phyloP scores from a whole-genome alignment of 2,888 invertebrate genomes.

The Parnassius orleans region DNA sequence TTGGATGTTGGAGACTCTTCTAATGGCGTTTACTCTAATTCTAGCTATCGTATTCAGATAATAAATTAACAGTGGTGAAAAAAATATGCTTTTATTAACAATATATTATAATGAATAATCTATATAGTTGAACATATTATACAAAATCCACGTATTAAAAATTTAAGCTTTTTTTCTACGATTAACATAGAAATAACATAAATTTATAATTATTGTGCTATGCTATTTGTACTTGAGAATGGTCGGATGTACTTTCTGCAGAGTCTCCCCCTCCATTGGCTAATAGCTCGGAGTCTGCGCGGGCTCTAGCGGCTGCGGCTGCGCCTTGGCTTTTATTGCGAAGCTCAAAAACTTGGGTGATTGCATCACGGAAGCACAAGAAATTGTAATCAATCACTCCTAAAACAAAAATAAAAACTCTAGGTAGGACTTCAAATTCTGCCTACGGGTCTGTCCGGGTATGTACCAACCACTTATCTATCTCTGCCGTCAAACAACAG shows the following conservation, averaged over 20 bases:
- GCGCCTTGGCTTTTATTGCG: constrained; percentile 85
- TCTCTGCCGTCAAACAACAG: too few relatives aligned
- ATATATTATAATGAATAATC: constrained; percentile 25
- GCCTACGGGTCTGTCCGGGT: too few relatives aligned
- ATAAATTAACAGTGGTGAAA: constrained; percentile 12
- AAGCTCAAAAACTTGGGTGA: constrained; percentile 96
- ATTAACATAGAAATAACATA: constrained; percentile 27
- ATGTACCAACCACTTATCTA: too few relatives aligned
- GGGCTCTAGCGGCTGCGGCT: constrained; percentile 44
- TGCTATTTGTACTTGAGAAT: constrained; percentile 53
- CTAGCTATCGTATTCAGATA: background rate
- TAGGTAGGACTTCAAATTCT: too few relatives aligned
- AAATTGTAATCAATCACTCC: constrained; percentile 99
- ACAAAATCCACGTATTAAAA: constrained; percentile 23
- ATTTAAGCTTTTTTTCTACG: constrained; percentile 23
- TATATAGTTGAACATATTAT: constrained; percentile 23
- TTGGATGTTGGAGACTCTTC: too few relatives aligned
- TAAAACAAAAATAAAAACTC: constrained; percentile 55
- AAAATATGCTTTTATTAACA: constrained; percentile 28
- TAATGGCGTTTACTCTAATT: too few relatives aligned
- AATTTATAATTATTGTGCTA: constrained; percentile 46
- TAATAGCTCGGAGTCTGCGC: constrained; percentile 49
- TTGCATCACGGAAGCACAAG: constrained; percentile 96
- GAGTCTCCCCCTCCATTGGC: constrained; percentile 64
- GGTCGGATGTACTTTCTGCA: constrained; percentile 59